These are phyloP conservation scores for Cairina moschata DNA, from an alignment of 2,113 vertebrate genomes.

Conservation along the genomic window DNA sequence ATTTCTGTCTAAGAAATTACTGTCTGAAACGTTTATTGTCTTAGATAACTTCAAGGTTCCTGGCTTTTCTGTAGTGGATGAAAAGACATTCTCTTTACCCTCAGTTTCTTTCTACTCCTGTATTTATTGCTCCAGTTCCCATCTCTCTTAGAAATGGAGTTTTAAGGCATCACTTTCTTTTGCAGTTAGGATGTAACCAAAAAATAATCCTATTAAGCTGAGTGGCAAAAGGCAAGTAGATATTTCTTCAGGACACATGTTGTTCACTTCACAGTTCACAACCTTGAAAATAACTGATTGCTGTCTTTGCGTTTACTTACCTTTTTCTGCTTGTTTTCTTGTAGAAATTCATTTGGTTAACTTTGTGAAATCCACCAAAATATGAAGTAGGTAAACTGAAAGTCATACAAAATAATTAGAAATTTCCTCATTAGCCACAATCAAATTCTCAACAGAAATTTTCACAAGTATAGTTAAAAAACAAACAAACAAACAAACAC, in stretches of 20 bases:
- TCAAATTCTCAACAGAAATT: not conserved
- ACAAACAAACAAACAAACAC: not conserved
- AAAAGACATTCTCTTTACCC: not conserved
- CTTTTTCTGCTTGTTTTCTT: not conserved
- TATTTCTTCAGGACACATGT: not conserved
- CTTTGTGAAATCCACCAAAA: not conserved
- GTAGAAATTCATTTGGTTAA: not conserved
- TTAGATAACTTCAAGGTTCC: not conserved
- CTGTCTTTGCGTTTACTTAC: not conserved
- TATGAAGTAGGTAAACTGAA: not conserved
- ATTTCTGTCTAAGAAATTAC: not conserved
- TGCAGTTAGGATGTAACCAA: not conserved
- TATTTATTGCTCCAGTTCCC: not conserved
- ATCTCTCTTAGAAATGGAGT: not conserved
- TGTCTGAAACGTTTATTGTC: not conserved
- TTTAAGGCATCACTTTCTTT: not conserved
- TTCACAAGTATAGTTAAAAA: not conserved
- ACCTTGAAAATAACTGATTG: not conserved
- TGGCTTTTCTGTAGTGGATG: not conserved
- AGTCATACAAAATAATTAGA: not conserved
- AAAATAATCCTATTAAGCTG: not conserved
- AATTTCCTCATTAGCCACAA: not conserved
- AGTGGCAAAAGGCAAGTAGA: not conserved
- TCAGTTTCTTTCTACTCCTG: not conserved
- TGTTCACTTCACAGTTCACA: not conserved